These are phyloP conservation scores for Episyrphus balteatus DNA, from an alignment of 1,140 invertebrate species.

Conservation along the genomic window DNA sequence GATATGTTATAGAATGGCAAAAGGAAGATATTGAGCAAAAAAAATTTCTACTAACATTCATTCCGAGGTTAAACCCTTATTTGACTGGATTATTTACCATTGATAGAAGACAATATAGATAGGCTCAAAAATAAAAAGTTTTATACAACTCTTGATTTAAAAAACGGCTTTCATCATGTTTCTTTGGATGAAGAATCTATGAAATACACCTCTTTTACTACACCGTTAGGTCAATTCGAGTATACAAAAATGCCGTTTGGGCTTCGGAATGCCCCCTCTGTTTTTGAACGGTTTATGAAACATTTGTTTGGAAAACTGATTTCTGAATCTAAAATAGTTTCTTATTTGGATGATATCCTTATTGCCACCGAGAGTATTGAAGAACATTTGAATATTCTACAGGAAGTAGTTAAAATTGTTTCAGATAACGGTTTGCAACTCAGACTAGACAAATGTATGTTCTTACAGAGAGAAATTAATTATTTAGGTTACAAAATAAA, in stretches of 20 bases:
- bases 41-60: too few species aligned
- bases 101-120: conserved; percentile 10
- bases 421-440: background rate
- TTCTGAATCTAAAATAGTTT: conserved; percentile 1
- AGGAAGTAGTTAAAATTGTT: conserved; percentile 10
- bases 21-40: too few species aligned
- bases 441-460: conserved; percentile 12
- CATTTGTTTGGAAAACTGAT: conserved; percentile 11
- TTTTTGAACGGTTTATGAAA: conserved; percentile 20
- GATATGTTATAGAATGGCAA: too few species aligned
- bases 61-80: too few species aligned
- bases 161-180: conserved; percentile 8
- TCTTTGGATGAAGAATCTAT: conserved; percentile 7
- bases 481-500: conserved; percentile 17
- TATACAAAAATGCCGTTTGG: conserved; percentile 22
- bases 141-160: conserved; percentile 6
- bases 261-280: conserved; percentile 6
- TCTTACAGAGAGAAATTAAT: conserved; percentile 6
- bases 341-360: conserved; percentile 16
- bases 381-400: conserved; percentile 1
- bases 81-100: too few species aligned
- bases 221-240: conserved; percentile 11
- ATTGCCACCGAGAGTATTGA: conserved; percentile 10
- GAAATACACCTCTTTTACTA: conserved; percentile 11
- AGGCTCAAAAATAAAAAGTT: too few species aligned